Conservation (phyloP, 2,113 vertebrate species). For the Dromaius novaehollandiae region DNA sequence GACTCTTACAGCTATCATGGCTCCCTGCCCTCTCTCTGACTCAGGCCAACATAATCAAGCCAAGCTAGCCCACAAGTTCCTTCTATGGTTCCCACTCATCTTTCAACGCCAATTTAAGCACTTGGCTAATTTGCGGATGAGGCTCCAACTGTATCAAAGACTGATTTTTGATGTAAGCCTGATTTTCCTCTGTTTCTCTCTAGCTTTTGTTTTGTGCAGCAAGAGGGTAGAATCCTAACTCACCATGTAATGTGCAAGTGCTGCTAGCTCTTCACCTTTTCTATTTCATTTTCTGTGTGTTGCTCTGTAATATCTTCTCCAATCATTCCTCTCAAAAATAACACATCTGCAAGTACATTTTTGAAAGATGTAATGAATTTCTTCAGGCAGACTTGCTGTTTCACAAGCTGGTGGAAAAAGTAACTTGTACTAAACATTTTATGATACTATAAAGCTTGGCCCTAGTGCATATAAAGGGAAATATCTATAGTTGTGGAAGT, state of each 20-base stretch:
- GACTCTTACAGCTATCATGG: not conserved
- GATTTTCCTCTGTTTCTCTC: not conserved
- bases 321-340: not conserved
- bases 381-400: not conserved
- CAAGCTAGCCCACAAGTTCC: not conserved
- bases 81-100: not conserved
- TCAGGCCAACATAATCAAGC: not conserved
- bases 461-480: not conserved
- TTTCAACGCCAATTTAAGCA: not conserved
- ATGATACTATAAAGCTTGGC: not conserved
- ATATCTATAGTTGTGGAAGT: not conserved
- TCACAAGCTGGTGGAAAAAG: not conserved
- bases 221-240: not conserved
- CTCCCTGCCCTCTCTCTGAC: not conserved
- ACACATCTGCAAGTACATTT: not conserved
- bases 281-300: not conserved
- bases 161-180: not conserved
- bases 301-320: not conserved
- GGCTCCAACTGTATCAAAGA: not conserved
- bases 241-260: not conserved
- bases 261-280: not conserved
- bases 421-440: not conserved
- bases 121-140: not conserved
- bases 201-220: not conserved
- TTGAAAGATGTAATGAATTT: not conserved